These are phyloP conservation scores for Mimas tiliae DNA, from an alignment of 2,888 invertebrate species.

Conservation along the genomic window DNA sequence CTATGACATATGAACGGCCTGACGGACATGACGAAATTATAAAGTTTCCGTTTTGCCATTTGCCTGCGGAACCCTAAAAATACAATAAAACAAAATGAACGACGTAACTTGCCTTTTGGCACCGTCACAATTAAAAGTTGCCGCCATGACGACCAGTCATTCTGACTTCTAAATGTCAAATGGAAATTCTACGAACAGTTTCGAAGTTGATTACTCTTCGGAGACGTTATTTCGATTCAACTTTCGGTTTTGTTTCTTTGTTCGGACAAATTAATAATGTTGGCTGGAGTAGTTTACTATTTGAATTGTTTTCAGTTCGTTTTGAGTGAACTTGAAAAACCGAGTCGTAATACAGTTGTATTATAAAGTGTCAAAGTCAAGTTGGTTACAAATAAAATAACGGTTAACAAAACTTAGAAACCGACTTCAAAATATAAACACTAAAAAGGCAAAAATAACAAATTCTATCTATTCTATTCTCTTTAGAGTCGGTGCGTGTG, in stretches of 20 bases:
- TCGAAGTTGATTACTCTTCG: neutral
- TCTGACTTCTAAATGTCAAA: slow-evolving; percentile 2
- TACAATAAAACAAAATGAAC: neutral
- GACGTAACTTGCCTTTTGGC: neutral
- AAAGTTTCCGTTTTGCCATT: too few relatives aligned
- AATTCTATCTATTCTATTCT: too few relatives aligned
- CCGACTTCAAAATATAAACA: too few relatives aligned
- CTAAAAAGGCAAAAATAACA: too few relatives aligned
- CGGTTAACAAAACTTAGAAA: too few relatives aligned
- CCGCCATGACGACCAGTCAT: neutral
- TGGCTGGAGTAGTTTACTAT: neutral
- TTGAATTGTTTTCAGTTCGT: neutral
- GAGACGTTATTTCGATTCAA: slow-evolving; percentile 1
- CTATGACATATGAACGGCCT: too few relatives aligned
- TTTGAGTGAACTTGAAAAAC: neutral
- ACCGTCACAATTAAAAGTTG: neutral
- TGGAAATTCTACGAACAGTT: neutral
- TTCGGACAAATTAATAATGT: neutral
- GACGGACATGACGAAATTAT: too few relatives aligned
- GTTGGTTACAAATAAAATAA: too few relatives aligned
- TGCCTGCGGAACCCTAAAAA: too few relatives aligned
- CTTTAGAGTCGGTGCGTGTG: too few relatives aligned
- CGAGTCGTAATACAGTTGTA: too few relatives aligned
- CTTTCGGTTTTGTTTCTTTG: slow-evolving; percentile 6
- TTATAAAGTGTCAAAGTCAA: too few relatives aligned